Percentiles rank a stretch among this genome's conserved stretches.
These are phyloP conservation scores for Microtus montanus DNA, from an alignment of 2,113 vertebrate genomes.

Conservation along the genomic window DNA sequence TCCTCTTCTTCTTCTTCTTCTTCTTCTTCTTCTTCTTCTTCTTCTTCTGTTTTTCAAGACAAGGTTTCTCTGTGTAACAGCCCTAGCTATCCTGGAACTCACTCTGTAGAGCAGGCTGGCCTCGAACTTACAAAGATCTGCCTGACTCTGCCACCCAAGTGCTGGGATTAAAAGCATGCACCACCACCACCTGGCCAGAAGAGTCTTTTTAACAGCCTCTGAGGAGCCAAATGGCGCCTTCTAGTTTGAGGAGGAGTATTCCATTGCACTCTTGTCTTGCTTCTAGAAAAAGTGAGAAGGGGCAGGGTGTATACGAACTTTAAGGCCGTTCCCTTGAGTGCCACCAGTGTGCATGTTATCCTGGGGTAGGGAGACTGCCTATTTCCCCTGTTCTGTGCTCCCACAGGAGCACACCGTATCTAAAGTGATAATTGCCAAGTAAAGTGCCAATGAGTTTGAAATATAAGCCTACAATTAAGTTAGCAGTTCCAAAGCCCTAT, in stretches of 20 bases:
- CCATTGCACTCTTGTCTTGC: neutral
- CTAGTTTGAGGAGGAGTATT: neutral
- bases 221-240: neutral
- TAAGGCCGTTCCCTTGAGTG: neutral
- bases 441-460: slow-evolving; percentile 2
- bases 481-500: neutral
- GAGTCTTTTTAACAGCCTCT: neutral
- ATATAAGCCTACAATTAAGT: neutral
- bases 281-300: neutral
- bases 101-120: no score
- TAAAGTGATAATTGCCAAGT: slow-evolving; percentile 27
- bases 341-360: neutral
- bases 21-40: no score
- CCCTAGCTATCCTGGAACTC: no score
- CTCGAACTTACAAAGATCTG: no score
- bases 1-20: no score
- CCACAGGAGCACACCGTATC: neutral
- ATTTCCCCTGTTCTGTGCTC: neutral
- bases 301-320: neutral
- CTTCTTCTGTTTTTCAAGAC: no score
- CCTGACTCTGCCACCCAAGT: no score
- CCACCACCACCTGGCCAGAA: neutral
- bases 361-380: neutral
- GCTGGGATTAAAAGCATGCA: no score
- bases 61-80: no score